A percentile compares a stretch with the other conserved stretches of the same genome.
phyloP scores from a whole-genome alignment of 30 jellyfish, hydroid and myxozoan species.

The Haliclystus octoradiatus region DNA sequence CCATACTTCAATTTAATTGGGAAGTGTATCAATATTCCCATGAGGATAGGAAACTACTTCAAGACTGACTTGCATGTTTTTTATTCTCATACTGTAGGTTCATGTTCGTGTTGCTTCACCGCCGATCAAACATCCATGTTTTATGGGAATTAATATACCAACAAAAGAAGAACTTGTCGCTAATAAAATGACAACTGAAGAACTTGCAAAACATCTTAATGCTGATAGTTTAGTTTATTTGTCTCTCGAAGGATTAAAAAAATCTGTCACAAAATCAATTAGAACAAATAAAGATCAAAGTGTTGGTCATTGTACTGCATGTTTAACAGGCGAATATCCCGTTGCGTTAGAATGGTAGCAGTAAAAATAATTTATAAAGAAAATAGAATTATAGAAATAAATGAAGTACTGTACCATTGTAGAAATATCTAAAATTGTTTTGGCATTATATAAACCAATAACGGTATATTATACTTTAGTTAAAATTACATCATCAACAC shows the following conservation, averaged over 20 bases:
- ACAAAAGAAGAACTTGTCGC: constrained; percentile 70
- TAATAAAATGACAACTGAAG: constrained; percentile 34
- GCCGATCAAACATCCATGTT: constrained; percentile 82
- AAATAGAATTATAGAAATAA: background rate
- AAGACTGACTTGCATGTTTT: no score
- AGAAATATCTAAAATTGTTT: background rate
- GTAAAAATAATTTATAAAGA: background rate
- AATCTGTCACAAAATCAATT: constrained; percentile 43
- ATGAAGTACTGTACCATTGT: background rate
- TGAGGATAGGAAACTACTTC: no score
- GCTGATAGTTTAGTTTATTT: constrained; percentile 69
- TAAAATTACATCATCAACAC: no score
- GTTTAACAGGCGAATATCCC: constrained; percentile 80
- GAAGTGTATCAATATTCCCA: no score
- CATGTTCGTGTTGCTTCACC: constrained; percentile 87
- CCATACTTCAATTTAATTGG: no score
- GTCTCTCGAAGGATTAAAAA: constrained; percentile 59
- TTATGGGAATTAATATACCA: constrained; percentile 88
- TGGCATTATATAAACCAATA: no score
- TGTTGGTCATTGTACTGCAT: constrained; percentile 77
- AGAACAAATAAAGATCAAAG: background rate
- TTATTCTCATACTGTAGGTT: constrained; percentile 48
- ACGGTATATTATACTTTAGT: no score
- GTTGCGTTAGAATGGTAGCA: constrained; percentile 59
- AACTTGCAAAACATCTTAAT: constrained; percentile 68